Base-by-base conservation (phyloP, 1,140 invertebrate genomes). In the Piezodorus guildinii region DNA sequence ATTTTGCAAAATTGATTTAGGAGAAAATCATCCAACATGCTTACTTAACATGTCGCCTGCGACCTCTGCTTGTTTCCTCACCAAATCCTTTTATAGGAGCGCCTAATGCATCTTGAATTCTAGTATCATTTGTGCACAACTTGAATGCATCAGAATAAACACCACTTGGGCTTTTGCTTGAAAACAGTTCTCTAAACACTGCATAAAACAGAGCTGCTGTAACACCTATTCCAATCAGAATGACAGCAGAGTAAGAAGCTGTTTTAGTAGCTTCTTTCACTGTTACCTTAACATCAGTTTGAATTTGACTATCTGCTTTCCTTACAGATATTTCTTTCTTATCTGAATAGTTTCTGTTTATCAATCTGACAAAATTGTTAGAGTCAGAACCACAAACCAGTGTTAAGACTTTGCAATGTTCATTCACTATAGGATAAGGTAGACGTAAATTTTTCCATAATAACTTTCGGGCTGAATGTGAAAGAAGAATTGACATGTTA, bases 221-320 rank as follows among this genome's bases (percentile, higher is more conserved):
- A 0, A 92, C 79, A 23, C 85, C 85, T 51, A 91, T 70, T 17
- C 91, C 90, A 39, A 81, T 73, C 34, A 92, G 64, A 62, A 94
- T 90, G n/a, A 94, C 81, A 14, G 83, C 83, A 65, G 86, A 79
- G 70, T 93, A 92, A 54, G 85, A 87, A 44, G 80, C 84, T 67
- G 90, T 91, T 73, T 91, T 91, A 25, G 87, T 87, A 34, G 86
- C 88, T 76, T 93, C 88, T 76, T 91, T 93, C 2, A 93, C 88
- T 81, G 83, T 85, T 71, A 84, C 82, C 27, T 81, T 60, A 3
- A 85, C 83, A 75, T 84, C 79, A 9, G 79, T 81, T 23, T 79
- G 80, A 4, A 82, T 72, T 69, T 75, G 64, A 30, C 51, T 52
- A 67, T 71, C 65, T 71, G 72, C 63, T 61, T 44, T 63, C 51